Conservation (phyloP, 2,113 vertebrate genomes). For the Colius striatus region DNA sequence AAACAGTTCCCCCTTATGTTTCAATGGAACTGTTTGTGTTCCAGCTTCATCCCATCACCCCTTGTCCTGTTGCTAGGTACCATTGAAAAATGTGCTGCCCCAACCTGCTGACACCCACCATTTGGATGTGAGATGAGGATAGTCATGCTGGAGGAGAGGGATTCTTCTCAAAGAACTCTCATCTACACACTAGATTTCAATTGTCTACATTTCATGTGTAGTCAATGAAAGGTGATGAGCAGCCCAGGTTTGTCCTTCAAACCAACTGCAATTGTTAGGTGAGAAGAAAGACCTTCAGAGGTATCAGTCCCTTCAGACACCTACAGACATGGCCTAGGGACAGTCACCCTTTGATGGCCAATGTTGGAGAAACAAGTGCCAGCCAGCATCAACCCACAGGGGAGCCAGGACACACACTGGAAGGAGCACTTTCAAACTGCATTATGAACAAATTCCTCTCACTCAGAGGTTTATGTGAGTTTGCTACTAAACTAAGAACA, state of each 20-base stretch:
- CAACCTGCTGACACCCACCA: no score
- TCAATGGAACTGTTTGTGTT: no score
- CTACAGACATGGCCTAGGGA: neutral
- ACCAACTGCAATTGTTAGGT: neutral
- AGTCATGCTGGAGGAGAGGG: neutral
- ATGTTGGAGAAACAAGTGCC: neutral
- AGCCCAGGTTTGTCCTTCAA: neutral
- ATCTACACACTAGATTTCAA: neutral
- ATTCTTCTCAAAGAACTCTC: neutral
- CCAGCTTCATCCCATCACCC: no score
- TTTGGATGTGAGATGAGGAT: neutral
- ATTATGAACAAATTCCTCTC: neutral
- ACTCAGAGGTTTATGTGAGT: accelerated
- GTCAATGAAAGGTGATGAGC: neutral
- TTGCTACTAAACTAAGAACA: neutral
- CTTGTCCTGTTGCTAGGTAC: no score
- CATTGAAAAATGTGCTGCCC: no score
- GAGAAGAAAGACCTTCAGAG: neutral
- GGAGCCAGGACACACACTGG: neutral
- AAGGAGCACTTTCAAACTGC: neutral
- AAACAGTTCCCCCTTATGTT: no score
- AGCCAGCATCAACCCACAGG: no score
- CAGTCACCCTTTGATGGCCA: neutral
- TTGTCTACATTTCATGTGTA: neutral
- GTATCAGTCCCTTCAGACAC: neutral